A percentile compares a stretch with the other conserved stretches of the same genome.
These are phyloP conservation scores for Oryzias javanicus DNA, from an alignment of 2,113 vertebrate genomes.

Conservation along the genomic window DNA sequence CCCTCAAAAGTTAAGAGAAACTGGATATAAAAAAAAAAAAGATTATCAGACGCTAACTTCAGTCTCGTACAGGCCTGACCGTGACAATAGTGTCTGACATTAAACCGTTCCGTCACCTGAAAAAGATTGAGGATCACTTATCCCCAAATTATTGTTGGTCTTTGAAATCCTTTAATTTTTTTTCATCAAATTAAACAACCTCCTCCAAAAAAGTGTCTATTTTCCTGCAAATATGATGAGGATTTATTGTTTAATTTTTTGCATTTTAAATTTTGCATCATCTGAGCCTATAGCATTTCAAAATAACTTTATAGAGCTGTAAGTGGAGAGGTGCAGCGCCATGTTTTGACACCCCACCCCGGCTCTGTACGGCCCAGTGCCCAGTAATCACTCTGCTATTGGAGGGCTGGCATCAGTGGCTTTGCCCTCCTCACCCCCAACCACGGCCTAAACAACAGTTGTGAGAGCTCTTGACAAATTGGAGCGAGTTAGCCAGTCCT, in stretches of 20 bases:
- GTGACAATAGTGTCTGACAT: too few species aligned
- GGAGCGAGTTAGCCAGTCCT: constrained; percentile 69
- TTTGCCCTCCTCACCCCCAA: constrained; percentile 48
- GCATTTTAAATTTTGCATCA: background rate
- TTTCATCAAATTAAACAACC: too few species aligned
- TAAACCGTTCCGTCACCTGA: too few species aligned
- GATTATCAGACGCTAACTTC: too few species aligned
- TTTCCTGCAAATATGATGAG: too few species aligned
- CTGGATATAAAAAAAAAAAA: too few species aligned
- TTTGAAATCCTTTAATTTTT: too few species aligned
- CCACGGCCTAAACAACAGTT: constrained; percentile 60
- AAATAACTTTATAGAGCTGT: constrained; percentile 42
- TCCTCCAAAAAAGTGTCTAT: too few species aligned
- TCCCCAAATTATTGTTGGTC: too few species aligned
- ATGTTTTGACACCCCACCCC: constrained; percentile 56
- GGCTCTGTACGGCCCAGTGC: constrained; percentile 60
- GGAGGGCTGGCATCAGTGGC: constrained; percentile 56
- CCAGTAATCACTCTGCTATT: constrained; percentile 64
- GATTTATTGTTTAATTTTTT: constrained; percentile 6
- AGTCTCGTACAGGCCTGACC: too few species aligned
- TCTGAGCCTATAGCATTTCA: constrained; percentile 28
- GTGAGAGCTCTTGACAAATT: constrained; percentile 72
- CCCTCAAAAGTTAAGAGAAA: too few species aligned
- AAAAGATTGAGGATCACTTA: too few species aligned
- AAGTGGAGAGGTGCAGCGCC: constrained; percentile 49